These are phyloP conservation scores for Caenorhabditis sinica DNA, from an alignment of 2,888 invertebrate species.

Conservation along the genomic window DNA sequence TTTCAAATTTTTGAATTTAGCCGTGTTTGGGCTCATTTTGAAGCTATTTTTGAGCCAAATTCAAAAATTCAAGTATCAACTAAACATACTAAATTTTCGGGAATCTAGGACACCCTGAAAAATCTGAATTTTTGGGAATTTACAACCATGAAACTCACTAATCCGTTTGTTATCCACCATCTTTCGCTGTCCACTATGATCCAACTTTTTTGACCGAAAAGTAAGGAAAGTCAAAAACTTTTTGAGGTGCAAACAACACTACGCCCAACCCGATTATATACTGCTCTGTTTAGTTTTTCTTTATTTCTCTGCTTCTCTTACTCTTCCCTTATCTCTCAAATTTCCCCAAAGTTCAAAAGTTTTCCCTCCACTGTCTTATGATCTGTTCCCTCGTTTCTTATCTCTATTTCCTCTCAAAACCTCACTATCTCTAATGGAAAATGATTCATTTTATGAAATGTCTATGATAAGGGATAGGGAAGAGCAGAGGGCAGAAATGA, in stretches of 20 bases:
- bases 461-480: no score
- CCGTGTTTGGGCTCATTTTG: no score
- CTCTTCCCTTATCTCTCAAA: background rate
- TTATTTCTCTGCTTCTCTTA: background rate
- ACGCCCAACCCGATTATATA: background rate
- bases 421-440: no score
- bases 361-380: background rate
- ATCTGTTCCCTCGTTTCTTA: background rate
- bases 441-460: no score
- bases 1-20: no score
- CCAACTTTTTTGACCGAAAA: background rate
- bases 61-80: no score
- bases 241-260: background rate
- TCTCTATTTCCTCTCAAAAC: background rate
- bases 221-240: background rate
- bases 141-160: background rate
- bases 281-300: background rate
- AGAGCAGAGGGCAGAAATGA: background rate
- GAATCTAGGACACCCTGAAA: background rate
- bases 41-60: background rate
- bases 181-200: no score
- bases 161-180: constrained; percentile 2
- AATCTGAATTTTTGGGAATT: background rate
- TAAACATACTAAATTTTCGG: no score
- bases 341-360: background rate